Percentiles rank a stretch among this genome's conserved stretches.
Evolutionary conservation across 2,113 vertebrate genomes (phyloP).

Genomic region (Seriola quinqueradiata): DNA sequence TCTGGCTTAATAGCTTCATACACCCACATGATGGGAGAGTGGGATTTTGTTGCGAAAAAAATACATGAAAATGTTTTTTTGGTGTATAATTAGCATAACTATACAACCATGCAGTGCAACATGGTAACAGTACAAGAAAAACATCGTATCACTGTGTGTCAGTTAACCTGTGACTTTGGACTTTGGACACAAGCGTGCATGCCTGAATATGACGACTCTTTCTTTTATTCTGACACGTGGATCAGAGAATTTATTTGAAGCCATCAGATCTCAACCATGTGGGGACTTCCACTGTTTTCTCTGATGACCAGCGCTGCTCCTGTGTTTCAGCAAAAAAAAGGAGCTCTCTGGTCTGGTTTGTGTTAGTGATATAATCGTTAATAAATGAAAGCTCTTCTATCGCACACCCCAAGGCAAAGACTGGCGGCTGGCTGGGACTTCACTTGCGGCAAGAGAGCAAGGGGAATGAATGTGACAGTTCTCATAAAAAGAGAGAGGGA

Average conservation of each 20-base stretch:
- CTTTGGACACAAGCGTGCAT: conserved; percentile 9
- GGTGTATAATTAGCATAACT: background rate
- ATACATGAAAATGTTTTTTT: background rate
- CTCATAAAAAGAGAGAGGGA: conserved; percentile 48
- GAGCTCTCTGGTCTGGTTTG: conserved; percentile 75
- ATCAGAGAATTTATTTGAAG: conserved; percentile 56
- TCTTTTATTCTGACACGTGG: conserved; percentile 12
- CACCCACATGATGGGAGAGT: background rate
- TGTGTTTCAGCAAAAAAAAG: conserved; percentile 46
- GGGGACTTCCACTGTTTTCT: conserved; percentile 45
- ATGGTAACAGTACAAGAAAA: background rate
- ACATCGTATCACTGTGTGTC: conserved; percentile 3
- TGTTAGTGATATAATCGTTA: conserved; percentile 69
- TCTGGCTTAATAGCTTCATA: background rate
- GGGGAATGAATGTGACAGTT: conserved; percentile 55
- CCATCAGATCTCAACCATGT: conserved; percentile 32
- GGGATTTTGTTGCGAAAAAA: background rate
- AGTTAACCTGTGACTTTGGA: conserved; percentile 11
- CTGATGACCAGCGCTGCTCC: conserved; percentile 45
- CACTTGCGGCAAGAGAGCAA: conserved; percentile 59
- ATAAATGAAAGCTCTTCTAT: conserved; percentile 76
- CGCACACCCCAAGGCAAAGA: conserved; percentile 55
- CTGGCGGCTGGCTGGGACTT: conserved; percentile 64
- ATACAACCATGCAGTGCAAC: background rate
- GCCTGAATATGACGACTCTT: background rate